These are phyloP conservation scores for Echeneis naucrates DNA, from an alignment of 2,797 vertebrate species.

Conservation along the genomic window DNA sequence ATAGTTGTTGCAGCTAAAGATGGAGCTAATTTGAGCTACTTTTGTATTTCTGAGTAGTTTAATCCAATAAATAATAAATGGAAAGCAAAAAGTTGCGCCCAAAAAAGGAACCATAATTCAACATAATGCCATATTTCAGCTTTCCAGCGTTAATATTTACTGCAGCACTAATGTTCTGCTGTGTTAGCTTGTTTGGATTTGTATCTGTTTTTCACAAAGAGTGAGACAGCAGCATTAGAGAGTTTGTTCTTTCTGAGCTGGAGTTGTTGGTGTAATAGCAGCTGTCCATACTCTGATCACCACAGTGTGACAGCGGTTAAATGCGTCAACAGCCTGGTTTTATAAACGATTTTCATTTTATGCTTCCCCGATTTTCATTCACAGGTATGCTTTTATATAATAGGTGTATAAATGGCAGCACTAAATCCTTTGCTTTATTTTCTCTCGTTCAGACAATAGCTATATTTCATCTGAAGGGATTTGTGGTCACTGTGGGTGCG, in stretches of 20 bases:
- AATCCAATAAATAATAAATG: neutral
- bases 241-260: neutral
- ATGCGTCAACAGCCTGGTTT: constrained; percentile 42
- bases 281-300: neutral
- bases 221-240: neutral
- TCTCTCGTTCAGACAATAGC: constrained; percentile 10
- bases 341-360: constrained; percentile 32
- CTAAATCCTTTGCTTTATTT: constrained; percentile 13
- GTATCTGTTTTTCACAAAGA: neutral
- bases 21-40: neutral
- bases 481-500: neutral
- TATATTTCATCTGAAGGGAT: constrained; percentile 8
- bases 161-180: neutral
- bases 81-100: neutral
- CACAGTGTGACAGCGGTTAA: constrained; percentile 25
- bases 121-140: neutral
- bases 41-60: neutral
- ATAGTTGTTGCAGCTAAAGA: neutral
- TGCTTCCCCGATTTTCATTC: constrained; percentile 16
- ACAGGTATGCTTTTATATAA: constrained; percentile 10
- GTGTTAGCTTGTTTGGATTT: too few species aligned
- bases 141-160: neutral
- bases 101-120: neutral
- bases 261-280: neutral
- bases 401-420: constrained; percentile 7